A percentile compares a stretch with the other conserved stretches of the same genome.
Conservation (phyloP, 2,113 vertebrate genomes). For the Pyrgilauda ruficollis region DNA sequence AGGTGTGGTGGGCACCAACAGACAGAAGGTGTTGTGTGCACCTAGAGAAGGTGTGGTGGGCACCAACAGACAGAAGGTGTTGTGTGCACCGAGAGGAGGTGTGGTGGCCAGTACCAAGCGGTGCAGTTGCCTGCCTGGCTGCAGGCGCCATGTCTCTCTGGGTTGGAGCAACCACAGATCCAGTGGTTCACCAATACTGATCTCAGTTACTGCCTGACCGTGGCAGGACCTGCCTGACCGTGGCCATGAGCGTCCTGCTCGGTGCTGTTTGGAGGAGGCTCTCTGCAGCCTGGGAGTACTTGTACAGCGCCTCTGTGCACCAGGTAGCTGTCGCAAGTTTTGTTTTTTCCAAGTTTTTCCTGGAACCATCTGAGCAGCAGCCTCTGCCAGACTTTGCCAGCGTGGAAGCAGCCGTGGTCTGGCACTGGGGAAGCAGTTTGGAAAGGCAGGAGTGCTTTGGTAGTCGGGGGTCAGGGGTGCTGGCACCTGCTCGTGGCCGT, state of each 20-base stretch:
- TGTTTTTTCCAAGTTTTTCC: fast-evolving
- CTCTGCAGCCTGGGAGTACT: fast-evolving
- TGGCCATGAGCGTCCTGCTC: fast-evolving
- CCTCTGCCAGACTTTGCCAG: not conserved
- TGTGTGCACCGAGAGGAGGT: too few species aligned
- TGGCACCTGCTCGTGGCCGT: not conserved
- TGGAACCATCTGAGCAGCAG: not conserved
- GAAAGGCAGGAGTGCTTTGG: not conserved
- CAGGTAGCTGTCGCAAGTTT: not conserved
- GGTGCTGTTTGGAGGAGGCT: fast-evolving
- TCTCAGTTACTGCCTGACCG: not conserved
- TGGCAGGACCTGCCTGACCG: fast-evolving
- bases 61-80: too few species aligned
- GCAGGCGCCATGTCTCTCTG: fast-evolving
- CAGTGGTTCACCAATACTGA: not conserved
- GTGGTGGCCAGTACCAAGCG: fast-evolving
- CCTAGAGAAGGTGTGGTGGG: fast-evolving
- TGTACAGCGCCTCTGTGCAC: fast-evolving
- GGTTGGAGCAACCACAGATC: fast-evolving
- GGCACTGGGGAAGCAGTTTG: not conserved
- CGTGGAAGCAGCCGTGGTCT: fast-evolving
- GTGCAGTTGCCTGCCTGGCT: fast-evolving
- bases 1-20: fast-evolving
- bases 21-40: too few species aligned
- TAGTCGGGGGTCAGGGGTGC: not conserved